Evolutionary conservation across 1,140 invertebrate species (phyloP), one percentile per base, ranked within the genome.

Genomic region (Andrena cerasifolii): DNA sequence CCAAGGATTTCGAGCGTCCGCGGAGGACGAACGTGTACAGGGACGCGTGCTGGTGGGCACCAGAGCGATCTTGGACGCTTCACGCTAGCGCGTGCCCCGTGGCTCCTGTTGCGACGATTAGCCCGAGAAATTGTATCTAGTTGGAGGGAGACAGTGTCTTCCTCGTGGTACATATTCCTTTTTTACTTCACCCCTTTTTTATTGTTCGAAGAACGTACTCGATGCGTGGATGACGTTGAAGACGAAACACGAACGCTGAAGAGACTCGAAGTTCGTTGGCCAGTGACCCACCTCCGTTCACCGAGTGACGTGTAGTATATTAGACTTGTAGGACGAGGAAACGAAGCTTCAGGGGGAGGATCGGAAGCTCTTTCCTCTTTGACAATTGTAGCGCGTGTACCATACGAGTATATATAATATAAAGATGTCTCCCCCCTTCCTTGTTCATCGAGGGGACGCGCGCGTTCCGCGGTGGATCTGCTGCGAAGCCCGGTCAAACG

Each of bases 271-370:
- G 75, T 83, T 54, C n/a, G 58, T 73, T 80, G 85, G 85, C 78
- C 85, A 86, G 82, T 83, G 82, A 83, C 65, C 51, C 54, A 74
- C 45, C 53, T 74, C 67, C 73, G 79, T 87, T 86, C 72, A 86
- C 58, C 75, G 80, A 86, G 74, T 87, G 77, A 86, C 68, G 59
- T 84, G 77, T 86, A 78, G 70, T 70, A 83, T 86, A 86, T 40
- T 81, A 81, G 26, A 73, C 62, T 8, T 40, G 18, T 54, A 66
- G 58, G 51, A 74, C 49, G 12, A 45, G 28, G 24, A 36, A 58
- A 51, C 43, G 53, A 71, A 76, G 72, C 65, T 86, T 74, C 56
- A 74, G 70, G 26, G 36, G 75, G 21, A 63, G 71, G n/a, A n/a
- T n/a, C 74, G 58, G 43, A 62, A 79, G 51, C 62, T 78, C 68